phyloP scores from a whole-genome alignment of 2,888 invertebrate species.

The Iselma pallidipennis region DNA sequence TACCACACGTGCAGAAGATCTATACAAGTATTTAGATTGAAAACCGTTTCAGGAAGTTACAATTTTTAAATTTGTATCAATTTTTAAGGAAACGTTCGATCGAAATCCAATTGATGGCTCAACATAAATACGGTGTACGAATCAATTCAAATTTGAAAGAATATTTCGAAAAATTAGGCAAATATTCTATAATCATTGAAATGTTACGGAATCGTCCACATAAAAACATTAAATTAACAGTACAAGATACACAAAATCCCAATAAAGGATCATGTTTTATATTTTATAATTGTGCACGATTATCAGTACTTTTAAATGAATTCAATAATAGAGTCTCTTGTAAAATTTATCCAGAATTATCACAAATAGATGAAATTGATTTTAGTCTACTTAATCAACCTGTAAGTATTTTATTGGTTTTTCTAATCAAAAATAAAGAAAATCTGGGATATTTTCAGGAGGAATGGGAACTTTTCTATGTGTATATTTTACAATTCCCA shows the following conservation, averaged over 20 bases:
- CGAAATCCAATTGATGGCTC: conserved; percentile 68
- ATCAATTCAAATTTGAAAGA: conserved; percentile 59
- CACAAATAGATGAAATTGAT: conserved; percentile 63
- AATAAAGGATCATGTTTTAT: conserved; percentile 69
- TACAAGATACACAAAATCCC: conserved; percentile 36
- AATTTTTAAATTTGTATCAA: conserved; percentile 1
- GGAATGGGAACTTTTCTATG: conserved; percentile 76
- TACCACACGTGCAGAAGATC: conserved; percentile 57
- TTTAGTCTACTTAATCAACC: conserved; percentile 67
- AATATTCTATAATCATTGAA: conserved; percentile 70
- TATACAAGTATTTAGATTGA: conserved; percentile 57
- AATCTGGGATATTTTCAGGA: conserved; percentile 61
- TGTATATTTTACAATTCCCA: conserved; percentile 69
- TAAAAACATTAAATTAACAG: conserved; percentile 62
- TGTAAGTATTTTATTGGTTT: conserved; percentile 54
- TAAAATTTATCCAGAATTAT: conserved; percentile 65
- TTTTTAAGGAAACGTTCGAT: conserved; percentile 60
- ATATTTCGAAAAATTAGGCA: conserved; percentile 64
- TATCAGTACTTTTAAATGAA: conserved; percentile 67
- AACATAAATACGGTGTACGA: conserved; percentile 69
- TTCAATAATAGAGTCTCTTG: conserved; percentile 62
- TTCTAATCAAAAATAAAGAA: conserved; percentile 8
- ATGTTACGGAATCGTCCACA: conserved; percentile 69
- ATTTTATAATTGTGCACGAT: conserved; percentile 76
- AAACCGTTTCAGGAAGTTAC: conserved; percentile 19